phyloP scores from a whole-genome alignment of 2,113 vertebrate species.

The Phalacrocorax brasilianus region DNA sequence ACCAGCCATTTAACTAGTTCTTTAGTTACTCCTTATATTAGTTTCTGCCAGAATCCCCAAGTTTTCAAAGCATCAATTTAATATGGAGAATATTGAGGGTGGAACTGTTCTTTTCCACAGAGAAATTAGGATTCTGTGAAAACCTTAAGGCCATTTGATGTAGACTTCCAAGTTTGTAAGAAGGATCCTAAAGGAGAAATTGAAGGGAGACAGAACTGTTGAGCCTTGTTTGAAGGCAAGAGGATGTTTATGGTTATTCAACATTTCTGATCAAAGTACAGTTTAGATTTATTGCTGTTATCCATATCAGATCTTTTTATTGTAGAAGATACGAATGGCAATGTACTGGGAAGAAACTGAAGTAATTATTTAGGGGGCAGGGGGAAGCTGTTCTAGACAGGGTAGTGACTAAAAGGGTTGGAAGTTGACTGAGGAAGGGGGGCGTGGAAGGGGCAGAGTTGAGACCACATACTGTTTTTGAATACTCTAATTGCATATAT shows the following conservation, averaged over 20 bases:
- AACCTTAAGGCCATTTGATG: background rate
- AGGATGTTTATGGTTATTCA: background rate
- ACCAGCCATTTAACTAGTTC: background rate
- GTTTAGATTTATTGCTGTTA: background rate
- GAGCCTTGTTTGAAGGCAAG: background rate
- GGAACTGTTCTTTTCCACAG: background rate
- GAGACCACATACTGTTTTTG: background rate
- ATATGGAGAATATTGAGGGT: background rate
- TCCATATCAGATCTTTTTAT: background rate
- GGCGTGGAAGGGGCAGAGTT: background rate
- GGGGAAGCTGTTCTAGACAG: background rate
- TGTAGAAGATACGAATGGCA: background rate
- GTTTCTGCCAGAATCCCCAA: background rate
- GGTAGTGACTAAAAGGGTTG: background rate
- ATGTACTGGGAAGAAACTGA: background rate
- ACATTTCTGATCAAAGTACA: background rate
- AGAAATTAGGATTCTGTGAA: background rate
- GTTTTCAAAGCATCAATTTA: background rate
- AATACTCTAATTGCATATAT: background rate
- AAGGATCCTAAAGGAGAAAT: background rate
- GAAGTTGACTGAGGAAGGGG: background rate
- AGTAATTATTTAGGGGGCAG: background rate
- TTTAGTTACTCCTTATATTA: background rate
- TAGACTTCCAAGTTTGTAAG: background rate
- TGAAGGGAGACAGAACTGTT: background rate